Base-by-base conservation (phyloP, 2,797 vertebrate genomes). In the Manis pentadactyla region DNA sequence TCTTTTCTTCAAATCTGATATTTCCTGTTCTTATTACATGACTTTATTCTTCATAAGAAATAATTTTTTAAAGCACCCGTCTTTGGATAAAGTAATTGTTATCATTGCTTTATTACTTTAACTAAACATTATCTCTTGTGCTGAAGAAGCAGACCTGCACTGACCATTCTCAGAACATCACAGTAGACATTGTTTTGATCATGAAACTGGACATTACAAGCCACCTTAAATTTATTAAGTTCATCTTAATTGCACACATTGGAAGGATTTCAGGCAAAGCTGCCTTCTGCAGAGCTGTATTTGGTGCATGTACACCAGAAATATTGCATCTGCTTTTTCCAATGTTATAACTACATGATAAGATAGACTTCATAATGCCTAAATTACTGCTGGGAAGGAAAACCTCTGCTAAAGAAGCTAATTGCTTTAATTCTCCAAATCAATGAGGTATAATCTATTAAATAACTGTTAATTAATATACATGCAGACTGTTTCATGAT, bases 351-450 rank as follows among this genome's bases (percentile, higher is more conserved):
- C 37, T 81, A 49, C 7, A 59, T 49, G 53, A 81, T 37, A 74
- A 90, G 59, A 13, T 79, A 37, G 55, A 74, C 66, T 75, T 93
- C 77, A 74, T 75, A 87, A 85, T 71, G 39, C n/a, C 11, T 87
- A 68, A 77, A 78, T 66, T 84, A 85, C 37, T 93, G 55, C 55
- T 85, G 14, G 23, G 74, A 94, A 78, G 79, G 89, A 88, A 95
- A 74, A 49, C 94, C 57, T 74, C n/a, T 46, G 23, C 64, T n/a
- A 63, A 90, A 90, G 59, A 69, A 85, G 49, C 46, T 69, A 77
- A 55, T 42, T 53, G 55, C 39, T 90, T 90, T 88, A 90, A 90
- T 87, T 88, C 63, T 94, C 95, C 37, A 94, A 91, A 75, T 93
- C 66, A 81, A 59, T 53, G 39, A 88, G 23, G 49, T 79, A 79